Evolutionary conservation across 1,140 invertebrate species (phyloP).

Genomic region (Micrasema longulum): DNA sequence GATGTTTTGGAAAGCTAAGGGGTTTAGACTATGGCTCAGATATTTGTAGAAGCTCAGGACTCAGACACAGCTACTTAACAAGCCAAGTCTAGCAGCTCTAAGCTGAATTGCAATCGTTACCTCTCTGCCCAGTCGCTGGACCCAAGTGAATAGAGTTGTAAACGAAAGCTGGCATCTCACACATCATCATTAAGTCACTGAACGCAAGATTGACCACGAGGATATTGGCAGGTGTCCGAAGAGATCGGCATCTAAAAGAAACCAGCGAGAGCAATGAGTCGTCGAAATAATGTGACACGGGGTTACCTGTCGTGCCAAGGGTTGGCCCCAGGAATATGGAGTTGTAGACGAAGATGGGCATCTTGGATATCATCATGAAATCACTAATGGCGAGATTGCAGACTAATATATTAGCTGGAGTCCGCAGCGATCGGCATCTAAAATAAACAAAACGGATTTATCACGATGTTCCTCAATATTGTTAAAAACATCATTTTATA

Average conservation of each 20-base stretch:
- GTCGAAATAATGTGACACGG: conserved; percentile 12
- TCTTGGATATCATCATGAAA: conserved; percentile 76
- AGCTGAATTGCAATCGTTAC: conserved; percentile 58
- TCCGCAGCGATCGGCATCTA: conserved; percentile 78
- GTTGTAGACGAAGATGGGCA: conserved; percentile 79
- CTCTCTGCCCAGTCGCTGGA: conserved; percentile 74
- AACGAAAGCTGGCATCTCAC: conserved; percentile 78
- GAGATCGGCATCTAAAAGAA: conserved; percentile 72
- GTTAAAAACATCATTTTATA: too few relatives aligned
- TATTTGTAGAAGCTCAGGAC: background rate
- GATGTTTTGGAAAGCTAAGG: too few relatives aligned
- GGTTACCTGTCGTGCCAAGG: conserved; percentile 74
- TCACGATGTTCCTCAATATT: too few relatives aligned
- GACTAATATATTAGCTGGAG: conserved; percentile 81
- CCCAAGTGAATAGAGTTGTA: conserved; percentile 78
- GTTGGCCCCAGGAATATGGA: conserved; percentile 76
- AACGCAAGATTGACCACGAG: conserved; percentile 83
- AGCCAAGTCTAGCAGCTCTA: too few relatives aligned
- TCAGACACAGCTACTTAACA: too few relatives aligned
- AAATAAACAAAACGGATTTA: conserved; percentile 48
- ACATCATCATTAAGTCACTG: conserved; percentile 79
- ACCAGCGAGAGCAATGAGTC: background rate
- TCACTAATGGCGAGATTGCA: conserved; percentile 84
- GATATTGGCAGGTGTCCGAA: conserved; percentile 82
- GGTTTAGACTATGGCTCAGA: too few relatives aligned